Percentiles rank a stretch among this genome's conserved stretches.
Evolutionary conservation across 1,140 invertebrate genomes (phyloP).

Genomic region (Dendroctonus ponderosae): DNA sequence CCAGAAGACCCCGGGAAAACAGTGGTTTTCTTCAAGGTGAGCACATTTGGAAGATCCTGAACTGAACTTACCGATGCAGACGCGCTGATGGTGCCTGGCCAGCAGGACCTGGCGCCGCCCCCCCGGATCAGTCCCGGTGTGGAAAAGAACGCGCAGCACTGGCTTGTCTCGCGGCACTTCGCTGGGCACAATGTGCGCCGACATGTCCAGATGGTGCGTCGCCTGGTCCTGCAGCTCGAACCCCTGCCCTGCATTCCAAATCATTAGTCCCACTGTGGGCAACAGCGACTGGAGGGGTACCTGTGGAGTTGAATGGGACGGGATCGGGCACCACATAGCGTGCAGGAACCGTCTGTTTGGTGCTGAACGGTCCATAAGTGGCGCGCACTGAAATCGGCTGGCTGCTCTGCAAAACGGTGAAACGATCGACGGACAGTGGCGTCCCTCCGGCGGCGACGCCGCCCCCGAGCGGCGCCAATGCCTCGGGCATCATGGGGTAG

Average conservation of each 20-base stretch:
- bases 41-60: no score
- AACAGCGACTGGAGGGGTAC: constrained; percentile 25
- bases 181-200: constrained; percentile 83
- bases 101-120: constrained; percentile 56
- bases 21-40: no score
- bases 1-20: no score
- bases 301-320: constrained; percentile 51
- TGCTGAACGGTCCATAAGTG: constrained; percentile 89
- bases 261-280: not conserved
- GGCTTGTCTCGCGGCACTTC: constrained; percentile 81
- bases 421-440: constrained; percentile 74
- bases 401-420: constrained; percentile 84
- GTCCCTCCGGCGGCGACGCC: constrained; percentile 49
- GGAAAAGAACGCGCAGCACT: constrained; percentile 83
- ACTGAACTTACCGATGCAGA: constrained; percentile 59
- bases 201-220: constrained; percentile 79
- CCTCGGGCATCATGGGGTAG: constrained; percentile 48
- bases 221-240: constrained; percentile 68
- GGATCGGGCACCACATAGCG: constrained; percentile 82
- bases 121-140: constrained; percentile 78
- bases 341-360: constrained; percentile 89
- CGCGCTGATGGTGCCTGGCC: constrained; percentile 58
- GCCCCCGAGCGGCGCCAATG: constrained; percentile 48
- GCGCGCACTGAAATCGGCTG: constrained; percentile 83
- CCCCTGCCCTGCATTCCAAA: constrained; percentile 41